Evolutionary conservation across 2,888 invertebrate genomes (phyloP).

Genomic region (Strigamia maritima): DNA sequence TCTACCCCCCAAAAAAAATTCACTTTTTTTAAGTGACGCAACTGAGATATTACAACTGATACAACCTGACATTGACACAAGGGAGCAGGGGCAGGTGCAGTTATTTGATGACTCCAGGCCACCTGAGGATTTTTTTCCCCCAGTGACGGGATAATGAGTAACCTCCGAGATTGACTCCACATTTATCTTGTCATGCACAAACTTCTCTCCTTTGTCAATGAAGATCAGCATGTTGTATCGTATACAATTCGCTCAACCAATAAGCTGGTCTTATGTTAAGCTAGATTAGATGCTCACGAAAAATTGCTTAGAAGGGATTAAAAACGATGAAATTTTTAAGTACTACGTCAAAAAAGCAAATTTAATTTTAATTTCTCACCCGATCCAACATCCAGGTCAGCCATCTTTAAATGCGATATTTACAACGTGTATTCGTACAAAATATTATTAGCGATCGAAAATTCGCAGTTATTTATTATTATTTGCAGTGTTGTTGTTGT

Average conservation of each 20-base stretch:
- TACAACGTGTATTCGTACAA: no score
- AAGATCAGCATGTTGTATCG: background rate
- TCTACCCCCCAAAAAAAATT: background rate
- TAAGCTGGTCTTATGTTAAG: background rate
- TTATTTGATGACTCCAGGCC: background rate
- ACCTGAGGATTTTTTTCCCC: background rate
- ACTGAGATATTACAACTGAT: slow-evolving; percentile 11
- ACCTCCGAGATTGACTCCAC: background rate
- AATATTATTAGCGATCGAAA: no score
- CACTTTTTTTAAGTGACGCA: background rate
- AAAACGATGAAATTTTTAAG: no score
- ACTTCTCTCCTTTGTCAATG: slow-evolving; percentile 18
- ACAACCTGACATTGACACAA: background rate
- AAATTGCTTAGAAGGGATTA: no score
- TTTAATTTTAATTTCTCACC: no score
- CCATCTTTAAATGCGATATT: no score
- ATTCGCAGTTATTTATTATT: no score
- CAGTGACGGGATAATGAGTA: slow-evolving; percentile 9
- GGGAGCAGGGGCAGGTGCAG: slow-evolving; percentile 4
- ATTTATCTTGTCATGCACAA: slow-evolving; percentile 20
- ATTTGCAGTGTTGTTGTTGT: no score
- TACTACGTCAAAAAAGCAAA: no score
- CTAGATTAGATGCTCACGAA: background rate
- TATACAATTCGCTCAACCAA: background rate
- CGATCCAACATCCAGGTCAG: no score